Evolutionary conservation across 2,888 invertebrate species (phyloP).

Genomic region (Drosophila incognita): DNA sequence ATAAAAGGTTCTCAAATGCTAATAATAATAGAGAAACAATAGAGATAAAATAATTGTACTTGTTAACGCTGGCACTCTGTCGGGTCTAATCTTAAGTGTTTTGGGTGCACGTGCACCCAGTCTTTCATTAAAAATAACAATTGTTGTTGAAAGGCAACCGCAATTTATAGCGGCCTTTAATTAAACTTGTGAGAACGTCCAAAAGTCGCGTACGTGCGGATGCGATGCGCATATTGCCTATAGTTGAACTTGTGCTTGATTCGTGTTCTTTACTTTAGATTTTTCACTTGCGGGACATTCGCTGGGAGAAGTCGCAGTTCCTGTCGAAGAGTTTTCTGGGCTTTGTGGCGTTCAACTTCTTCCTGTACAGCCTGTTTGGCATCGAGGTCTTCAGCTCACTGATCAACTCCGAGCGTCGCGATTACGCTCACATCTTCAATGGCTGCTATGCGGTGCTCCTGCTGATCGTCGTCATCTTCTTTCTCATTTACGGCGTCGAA

Average conservation of each 20-base stretch:
- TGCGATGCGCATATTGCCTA: constrained; percentile 4
- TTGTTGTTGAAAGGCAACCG: constrained; percentile 53
- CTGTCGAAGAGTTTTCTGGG: constrained; percentile 96
- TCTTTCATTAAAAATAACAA: constrained; percentile 26
- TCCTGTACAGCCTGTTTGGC: constrained; percentile 93
- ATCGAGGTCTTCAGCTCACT: constrained; percentile 87
- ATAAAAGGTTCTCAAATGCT: neutral
- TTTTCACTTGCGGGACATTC: constrained; percentile 94
- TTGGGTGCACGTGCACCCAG: constrained; percentile 48
- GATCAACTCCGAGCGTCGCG: constrained; percentile 81
- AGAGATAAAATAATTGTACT: neutral
- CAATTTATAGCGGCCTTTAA: constrained; percentile 56
- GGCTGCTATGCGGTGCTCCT: constrained; percentile 96
- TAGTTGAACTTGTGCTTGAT: constrained; percentile 8
- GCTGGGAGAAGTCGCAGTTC: constrained; percentile 95
- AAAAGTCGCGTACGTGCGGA: constrained; percentile 39
- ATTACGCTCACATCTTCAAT: constrained; percentile 94
- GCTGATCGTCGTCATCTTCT: constrained; percentile 95
- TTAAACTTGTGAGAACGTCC: constrained; percentile 48
- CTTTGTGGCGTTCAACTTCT: constrained; percentile 94
- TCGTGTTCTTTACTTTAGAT: constrained; percentile 86
- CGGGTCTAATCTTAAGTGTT: constrained; percentile 25
- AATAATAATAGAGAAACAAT: neutral
- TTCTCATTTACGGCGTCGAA: constrained; percentile 96
- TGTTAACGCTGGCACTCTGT: constrained; percentile 4